Base-by-base conservation (phyloP, 2,113 vertebrate genomes). In the Mixornis gularis region DNA sequence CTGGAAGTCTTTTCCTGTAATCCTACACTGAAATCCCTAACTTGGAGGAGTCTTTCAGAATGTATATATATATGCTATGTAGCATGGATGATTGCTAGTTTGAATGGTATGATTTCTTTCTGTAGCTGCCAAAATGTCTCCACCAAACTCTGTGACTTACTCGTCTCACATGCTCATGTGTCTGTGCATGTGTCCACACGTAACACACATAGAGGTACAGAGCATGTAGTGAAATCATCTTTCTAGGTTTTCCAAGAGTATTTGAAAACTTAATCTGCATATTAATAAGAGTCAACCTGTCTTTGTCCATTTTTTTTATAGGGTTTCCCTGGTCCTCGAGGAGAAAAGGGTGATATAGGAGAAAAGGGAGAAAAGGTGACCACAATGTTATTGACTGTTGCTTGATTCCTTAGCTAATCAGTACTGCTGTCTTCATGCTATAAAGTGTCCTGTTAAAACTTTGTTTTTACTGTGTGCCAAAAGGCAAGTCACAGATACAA, bases 281-380 rank as follows among this genome's bases (percentile, higher is more conserved):
- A 36, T 41, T n/a, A 46, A 40, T 56, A 68, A 63, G 88, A 74
- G 71, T 83, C 91, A 90, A 91, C 56, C 90, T 89, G 5, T 95
- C 80, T 97, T 94, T 94, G 87, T 95, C 97, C 98, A n/a, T 98
- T 97, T 98, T 98, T 98, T 98, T 74, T 91, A 17, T 98, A 99
- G 99, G 99, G 99, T 96, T 99, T 99, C 90, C 98, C 98, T 93
- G 99, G 99, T 96, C 98, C 99, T 97, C 99, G 97, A 96, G 99
- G 99, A 97, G 99, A 99, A 95, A 99, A 99, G 97, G 99, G 99
- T 96, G 98, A 99, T 97, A 89, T 96, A 94, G 99, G 99, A 98
- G 99, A 99, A 96, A 99, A 98, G 98, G 99, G 99, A 98, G 99
- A 99, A 98, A 99, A 99, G 99, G 99, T 99, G 98, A 98, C 97